These are phyloP conservation scores for Phalanger gymnotis DNA, from an alignment of 2,797 vertebrate species.

Conservation along the genomic window DNA sequence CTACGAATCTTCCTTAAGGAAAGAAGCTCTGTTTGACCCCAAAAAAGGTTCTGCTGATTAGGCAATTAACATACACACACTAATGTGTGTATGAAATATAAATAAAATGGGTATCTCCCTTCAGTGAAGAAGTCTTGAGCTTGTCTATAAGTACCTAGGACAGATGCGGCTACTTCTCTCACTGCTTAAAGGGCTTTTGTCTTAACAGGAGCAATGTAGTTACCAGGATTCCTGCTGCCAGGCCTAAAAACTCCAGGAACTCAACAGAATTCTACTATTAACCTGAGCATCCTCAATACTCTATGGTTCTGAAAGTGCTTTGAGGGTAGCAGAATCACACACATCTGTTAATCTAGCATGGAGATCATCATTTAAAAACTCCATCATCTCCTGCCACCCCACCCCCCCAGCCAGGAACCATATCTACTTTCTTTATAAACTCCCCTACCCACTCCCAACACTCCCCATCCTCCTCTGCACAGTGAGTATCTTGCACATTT, in stretches of 20 bases:
- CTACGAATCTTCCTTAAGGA: background rate
- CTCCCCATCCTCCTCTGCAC: background rate
- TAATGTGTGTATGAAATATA: background rate
- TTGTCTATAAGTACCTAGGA: background rate
- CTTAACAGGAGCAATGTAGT: no score
- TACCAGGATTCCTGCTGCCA: background rate
- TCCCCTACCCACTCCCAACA: background rate
- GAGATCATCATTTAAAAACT: background rate
- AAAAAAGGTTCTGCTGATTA: background rate
- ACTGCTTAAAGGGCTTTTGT: background rate
- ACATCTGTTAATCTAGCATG: background rate
- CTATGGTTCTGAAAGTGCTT: background rate
- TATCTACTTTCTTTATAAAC: background rate
- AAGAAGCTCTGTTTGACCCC: background rate
- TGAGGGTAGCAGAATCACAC: background rate
- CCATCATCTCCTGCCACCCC: accelerated
- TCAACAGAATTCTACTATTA: background rate
- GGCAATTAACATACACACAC: background rate
- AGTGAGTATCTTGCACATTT: background rate
- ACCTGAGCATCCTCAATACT: background rate
- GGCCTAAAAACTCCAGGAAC: background rate
- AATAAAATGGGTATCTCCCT: background rate
- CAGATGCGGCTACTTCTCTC: background rate
- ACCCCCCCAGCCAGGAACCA: background rate
- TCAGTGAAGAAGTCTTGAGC: background rate